Percentiles rank a stretch among this genome's conserved stretches.
Conservation (phyloP, 2,113 vertebrate species). For the Pithys albifrons region DNA sequence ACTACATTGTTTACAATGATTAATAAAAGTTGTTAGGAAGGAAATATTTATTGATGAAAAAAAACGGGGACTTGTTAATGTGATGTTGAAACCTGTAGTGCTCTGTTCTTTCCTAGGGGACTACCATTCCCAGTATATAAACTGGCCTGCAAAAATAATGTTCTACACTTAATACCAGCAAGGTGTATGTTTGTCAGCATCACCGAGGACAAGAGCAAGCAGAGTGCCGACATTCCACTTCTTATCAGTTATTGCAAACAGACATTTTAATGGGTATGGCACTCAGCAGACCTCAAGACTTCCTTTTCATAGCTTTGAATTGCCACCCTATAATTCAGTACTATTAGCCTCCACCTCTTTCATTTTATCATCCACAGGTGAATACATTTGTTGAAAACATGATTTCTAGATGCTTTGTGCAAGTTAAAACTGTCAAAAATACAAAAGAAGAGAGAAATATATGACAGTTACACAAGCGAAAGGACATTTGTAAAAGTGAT, state of each 20-base stretch:
- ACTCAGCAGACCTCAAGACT: slow-evolving; percentile 52
- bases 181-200: slow-evolving; percentile 42
- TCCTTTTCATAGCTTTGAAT: slow-evolving; percentile 69
- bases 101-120: background rate
- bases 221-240: slow-evolving; percentile 6
- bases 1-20: background rate
- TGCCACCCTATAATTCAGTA: slow-evolving; percentile 61
- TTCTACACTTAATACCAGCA: background rate
- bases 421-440: slow-evolving; percentile 62
- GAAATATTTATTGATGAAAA: background rate
- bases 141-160: background rate
- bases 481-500: slow-evolving; percentile 67
- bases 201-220: slow-evolving; percentile 40
- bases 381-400: slow-evolving; percentile 72
- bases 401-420: slow-evolving; percentile 57
- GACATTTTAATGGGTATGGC: slow-evolving; percentile 57
- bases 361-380: slow-evolving; percentile 63
- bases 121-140: background rate
- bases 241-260: slow-evolving; percentile 48
- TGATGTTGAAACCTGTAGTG: background rate
- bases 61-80: background rate
- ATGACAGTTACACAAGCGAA: slow-evolving; percentile 58
- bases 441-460: slow-evolving; percentile 62
- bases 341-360: slow-evolving; percentile 67
- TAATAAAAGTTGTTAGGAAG: background rate